These are phyloP conservation scores for Campoplex capitator DNA, from an alignment of 2,888 invertebrate genomes.

Conservation along the genomic window DNA sequence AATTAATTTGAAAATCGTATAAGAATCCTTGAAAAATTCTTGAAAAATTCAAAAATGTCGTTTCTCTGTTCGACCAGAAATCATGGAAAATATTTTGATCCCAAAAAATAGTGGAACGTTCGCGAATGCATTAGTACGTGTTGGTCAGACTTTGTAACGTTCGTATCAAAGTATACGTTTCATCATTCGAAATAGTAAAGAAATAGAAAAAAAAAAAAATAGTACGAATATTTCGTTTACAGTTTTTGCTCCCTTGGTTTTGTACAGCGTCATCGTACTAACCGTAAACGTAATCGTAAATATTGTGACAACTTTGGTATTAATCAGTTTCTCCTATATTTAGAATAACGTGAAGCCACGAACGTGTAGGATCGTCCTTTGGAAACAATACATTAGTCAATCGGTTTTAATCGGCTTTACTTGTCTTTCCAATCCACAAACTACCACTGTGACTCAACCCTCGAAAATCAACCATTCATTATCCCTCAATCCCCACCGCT, in stretches of 20 bases:
- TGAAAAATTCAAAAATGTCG: neutral
- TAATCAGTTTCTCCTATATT: constrained; percentile 30
- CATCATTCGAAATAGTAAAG: neutral
- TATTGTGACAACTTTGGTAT: constrained; percentile 24
- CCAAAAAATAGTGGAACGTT: neutral
- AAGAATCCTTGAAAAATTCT: no score
- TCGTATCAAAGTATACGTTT: neutral
- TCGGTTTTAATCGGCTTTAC: constrained; percentile 13
- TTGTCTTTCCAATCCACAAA: constrained; percentile 26
- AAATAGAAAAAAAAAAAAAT: neutral
- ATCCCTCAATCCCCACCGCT: neutral
- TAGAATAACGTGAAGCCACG: constrained; percentile 4
- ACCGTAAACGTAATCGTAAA: constrained; percentile 41
- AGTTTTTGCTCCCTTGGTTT: constrained; percentile 6
- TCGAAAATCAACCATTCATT: constrained; percentile 14
- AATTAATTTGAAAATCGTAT: no score
- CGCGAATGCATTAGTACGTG: neutral
- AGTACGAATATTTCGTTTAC: neutral
- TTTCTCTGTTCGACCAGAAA: no score
- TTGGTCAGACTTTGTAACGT: neutral
- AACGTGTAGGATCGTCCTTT: constrained; percentile 42
- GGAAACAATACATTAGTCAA: constrained; percentile 39
- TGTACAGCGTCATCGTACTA: constrained; percentile 35
- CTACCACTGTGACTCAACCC: constrained; percentile 49
- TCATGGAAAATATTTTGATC: no score